phyloP scores from a whole-genome alignment of 2,113 vertebrate species.

The Erinaceus europaeus region DNA sequence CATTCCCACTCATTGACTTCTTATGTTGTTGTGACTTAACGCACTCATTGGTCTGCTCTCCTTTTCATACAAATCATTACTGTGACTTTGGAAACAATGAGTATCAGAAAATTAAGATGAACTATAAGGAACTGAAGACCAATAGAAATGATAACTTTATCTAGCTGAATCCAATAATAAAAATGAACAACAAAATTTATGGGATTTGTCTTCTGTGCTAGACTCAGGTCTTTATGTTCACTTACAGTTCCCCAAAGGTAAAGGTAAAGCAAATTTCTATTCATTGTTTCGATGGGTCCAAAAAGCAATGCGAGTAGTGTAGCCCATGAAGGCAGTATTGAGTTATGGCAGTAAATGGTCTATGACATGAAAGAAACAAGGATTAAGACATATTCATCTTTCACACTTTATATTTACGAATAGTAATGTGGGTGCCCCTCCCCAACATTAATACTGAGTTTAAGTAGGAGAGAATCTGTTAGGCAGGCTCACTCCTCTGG shows the following conservation, averaged over 20 bases:
- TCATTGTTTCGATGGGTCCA: conserved; percentile 45
- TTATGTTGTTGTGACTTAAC: neutral
- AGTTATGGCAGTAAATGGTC: conserved; percentile 66
- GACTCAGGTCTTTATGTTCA: neutral
- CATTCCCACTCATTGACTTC: neutral
- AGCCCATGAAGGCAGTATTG: conserved; percentile 64
- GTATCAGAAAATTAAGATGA: neutral
- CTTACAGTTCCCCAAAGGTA: conserved; percentile 31
- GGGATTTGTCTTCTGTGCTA: neutral
- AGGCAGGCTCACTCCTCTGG: conserved; percentile 69
- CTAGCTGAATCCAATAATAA: neutral
- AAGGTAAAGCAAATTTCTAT: neutral
- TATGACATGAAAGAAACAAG: conserved; percentile 72
- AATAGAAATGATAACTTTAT: neutral
- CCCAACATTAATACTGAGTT: conserved; percentile 72
- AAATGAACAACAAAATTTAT: neutral
- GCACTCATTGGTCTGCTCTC: neutral
- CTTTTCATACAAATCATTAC: conserved; percentile 8
- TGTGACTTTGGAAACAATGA: conserved; percentile 16
- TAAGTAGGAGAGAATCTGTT: conserved; percentile 73
- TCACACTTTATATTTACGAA: conserved; percentile 75
- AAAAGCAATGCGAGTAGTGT: conserved; percentile 6
- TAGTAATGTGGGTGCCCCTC: conserved; percentile 67
- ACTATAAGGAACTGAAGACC: neutral
- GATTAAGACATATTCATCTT: conserved; percentile 47